A percentile compares a stretch with the other conserved stretches of the same genome.
Conservation (phyloP, 1,140 invertebrate species). For the Archivesica marissinica region DNA sequence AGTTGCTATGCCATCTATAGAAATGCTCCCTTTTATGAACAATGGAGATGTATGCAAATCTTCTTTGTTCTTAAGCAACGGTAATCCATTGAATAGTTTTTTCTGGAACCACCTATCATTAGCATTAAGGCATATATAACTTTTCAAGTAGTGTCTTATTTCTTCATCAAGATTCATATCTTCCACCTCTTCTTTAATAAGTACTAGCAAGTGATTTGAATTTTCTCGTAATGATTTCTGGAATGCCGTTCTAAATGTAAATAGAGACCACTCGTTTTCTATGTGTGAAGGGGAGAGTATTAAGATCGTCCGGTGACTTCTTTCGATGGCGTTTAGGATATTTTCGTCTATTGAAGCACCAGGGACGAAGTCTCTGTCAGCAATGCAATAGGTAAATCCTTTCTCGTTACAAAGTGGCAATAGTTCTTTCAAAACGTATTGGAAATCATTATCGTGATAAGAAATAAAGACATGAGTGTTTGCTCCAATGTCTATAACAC, state of each 20-base stretch:
- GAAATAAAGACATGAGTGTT: constrained; percentile 65
- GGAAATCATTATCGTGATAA: constrained; percentile 68
- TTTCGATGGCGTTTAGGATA: constrained; percentile 69
- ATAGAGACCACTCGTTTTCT: constrained; percentile 72
- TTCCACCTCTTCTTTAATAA: constrained; percentile 57
- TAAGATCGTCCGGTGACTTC: constrained; percentile 65
- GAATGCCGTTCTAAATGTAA: constrained; percentile 69
- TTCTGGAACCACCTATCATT: constrained; percentile 65
- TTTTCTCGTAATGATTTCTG: constrained; percentile 69
- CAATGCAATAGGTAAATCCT: constrained; percentile 65
- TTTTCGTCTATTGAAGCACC: constrained; percentile 75
- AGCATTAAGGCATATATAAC: constrained; percentile 61
- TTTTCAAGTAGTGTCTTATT: constrained; percentile 64
- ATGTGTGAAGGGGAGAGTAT: constrained; percentile 66
- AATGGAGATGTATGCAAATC: not conserved
- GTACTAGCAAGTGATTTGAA: constrained; percentile 67
- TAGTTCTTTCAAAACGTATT: constrained; percentile 65
- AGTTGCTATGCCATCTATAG: no score
- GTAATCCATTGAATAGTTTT: constrained; percentile 61
- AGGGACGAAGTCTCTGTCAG: constrained; percentile 71
- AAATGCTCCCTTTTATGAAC: not conserved
- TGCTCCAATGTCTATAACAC: not conserved
- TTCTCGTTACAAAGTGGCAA: constrained; percentile 60
- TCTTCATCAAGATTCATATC: constrained; percentile 62
- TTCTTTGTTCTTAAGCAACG: constrained; percentile 21